Evolutionary conservation across 2,888 invertebrate genomes (phyloP).

Genomic region (Dicranocentrus wangi): DNA sequence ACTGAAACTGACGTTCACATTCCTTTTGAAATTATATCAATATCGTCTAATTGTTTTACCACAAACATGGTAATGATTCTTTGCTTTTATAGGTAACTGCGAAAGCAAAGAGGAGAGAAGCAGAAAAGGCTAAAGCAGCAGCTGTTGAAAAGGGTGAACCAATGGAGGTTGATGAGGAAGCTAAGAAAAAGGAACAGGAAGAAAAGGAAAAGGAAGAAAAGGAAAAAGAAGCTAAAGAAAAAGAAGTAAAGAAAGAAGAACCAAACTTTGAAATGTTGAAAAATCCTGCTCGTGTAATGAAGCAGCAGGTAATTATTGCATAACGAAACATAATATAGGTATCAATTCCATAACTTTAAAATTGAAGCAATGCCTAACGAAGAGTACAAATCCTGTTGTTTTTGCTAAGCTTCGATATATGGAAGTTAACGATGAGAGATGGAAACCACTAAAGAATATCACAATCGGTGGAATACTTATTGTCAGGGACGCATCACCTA

Average conservation of each 20-base stretch:
- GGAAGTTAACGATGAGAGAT: constrained; percentile 86
- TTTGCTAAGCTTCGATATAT: constrained; percentile 78
- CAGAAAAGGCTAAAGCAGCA: constrained; percentile 79
- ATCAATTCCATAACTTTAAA: no score
- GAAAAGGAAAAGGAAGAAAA: constrained; percentile 76
- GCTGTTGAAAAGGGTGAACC: constrained; percentile 75
- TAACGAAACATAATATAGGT: no score
- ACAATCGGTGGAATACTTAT: constrained; percentile 97
- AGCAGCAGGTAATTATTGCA: constrained; percentile 88
- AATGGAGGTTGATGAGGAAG: constrained; percentile 76
- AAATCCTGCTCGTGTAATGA: constrained; percentile 95
- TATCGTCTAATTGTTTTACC: background rate
- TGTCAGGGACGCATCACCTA: constrained; percentile 88
- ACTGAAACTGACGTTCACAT: no score
- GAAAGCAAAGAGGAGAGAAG: constrained; percentile 89
- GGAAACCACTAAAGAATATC: constrained; percentile 91
- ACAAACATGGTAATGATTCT: background rate
- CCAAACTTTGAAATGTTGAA: constrained; percentile 91
- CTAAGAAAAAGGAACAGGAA: constrained; percentile 76
- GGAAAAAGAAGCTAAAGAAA: constrained; percentile 75
- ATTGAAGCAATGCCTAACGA: no score
- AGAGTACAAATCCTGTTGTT: no score
- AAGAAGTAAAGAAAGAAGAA: constrained; percentile 81
- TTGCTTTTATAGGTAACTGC: constrained; percentile 81
- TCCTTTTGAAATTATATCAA: no score